These are phyloP conservation scores for Archips xylosteana DNA, from an alignment of 2,888 invertebrate genomes.

Conservation along the genomic window DNA sequence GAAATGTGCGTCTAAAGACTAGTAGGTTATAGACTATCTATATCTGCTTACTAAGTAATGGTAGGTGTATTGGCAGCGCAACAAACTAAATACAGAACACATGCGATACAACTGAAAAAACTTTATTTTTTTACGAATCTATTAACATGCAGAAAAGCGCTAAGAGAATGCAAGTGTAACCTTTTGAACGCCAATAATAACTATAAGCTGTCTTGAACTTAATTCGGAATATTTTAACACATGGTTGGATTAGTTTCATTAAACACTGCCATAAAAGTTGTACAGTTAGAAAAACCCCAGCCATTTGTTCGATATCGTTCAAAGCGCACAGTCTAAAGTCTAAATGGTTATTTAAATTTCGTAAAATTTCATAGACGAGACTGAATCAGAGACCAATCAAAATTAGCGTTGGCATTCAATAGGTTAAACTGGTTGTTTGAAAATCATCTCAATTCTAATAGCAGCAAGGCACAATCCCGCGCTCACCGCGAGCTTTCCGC, in stretches of 20 bases:
- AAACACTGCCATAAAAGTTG: too few relatives aligned
- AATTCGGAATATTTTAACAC: too few relatives aligned
- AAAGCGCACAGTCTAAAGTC: too few relatives aligned
- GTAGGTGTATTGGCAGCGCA: neutral
- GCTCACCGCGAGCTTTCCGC: slow-evolving; percentile 90
- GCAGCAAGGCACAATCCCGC: slow-evolving; percentile 55
- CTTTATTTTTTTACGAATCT: neutral
- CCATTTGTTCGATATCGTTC: too few relatives aligned
- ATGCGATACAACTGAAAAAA: neutral
- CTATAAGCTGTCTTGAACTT: too few relatives aligned
- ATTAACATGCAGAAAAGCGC: neutral
- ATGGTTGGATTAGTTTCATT: too few relatives aligned
- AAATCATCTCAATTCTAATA: slow-evolving; percentile 63
- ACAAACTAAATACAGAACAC: neutral
- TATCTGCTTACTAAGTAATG: neutral
- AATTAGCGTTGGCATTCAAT: neutral
- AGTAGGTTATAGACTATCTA: neutral
- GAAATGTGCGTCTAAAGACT: neutral
- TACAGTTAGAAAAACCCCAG: too few relatives aligned
- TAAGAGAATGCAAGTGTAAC: neutral
- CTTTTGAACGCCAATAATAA: neutral
- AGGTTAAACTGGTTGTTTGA: slow-evolving; percentile 6
- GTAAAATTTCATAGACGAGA: too few relatives aligned
- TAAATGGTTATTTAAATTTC: too few relatives aligned
- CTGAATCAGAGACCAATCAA: neutral